Evolutionary conservation across 2,888 invertebrate genomes (phyloP).

Genomic region (Polymixis flavicincta): DNA sequence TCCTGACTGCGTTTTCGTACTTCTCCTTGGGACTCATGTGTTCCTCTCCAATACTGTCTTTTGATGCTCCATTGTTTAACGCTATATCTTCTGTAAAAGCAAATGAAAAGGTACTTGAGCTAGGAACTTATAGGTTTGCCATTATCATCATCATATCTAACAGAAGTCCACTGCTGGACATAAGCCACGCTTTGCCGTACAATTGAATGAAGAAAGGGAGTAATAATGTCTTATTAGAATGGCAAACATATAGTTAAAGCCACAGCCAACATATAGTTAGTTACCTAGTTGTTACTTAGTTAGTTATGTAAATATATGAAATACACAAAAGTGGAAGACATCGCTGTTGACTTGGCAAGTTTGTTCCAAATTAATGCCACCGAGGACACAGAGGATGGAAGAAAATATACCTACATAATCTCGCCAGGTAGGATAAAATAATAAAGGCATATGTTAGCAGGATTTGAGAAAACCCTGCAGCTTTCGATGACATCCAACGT

Average conservation of each 20-base stretch:
- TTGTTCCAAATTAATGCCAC: too few species aligned
- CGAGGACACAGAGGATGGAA: too few species aligned
- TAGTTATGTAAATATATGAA: too few species aligned
- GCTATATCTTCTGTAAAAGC: slow-evolving; percentile 76
- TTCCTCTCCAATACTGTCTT: slow-evolving; percentile 92
- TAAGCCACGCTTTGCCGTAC: background rate
- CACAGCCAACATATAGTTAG: too few species aligned
- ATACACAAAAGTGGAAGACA: too few species aligned
- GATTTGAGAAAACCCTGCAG: background rate
- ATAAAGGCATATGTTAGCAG: background rate
- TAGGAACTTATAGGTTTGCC: background rate
- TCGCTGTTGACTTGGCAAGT: too few species aligned
- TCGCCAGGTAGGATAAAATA: too few species aligned
- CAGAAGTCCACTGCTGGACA: background rate
- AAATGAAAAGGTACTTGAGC: background rate
- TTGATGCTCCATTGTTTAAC: slow-evolving; percentile 90
- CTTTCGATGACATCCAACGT: background rate
- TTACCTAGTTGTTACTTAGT: too few species aligned
- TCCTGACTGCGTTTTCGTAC: slow-evolving; percentile 94
- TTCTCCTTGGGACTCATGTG: slow-evolving; percentile 95
- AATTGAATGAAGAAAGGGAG: background rate
- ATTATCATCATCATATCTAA: background rate
- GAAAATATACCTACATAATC: too few species aligned
- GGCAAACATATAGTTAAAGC: too few species aligned
- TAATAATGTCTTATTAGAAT: background rate